Evolutionary conservation across 1,140 invertebrate species (phyloP), one percentile per base, ranked within the genome.

Genomic region (Cydia strobilella): DNA sequence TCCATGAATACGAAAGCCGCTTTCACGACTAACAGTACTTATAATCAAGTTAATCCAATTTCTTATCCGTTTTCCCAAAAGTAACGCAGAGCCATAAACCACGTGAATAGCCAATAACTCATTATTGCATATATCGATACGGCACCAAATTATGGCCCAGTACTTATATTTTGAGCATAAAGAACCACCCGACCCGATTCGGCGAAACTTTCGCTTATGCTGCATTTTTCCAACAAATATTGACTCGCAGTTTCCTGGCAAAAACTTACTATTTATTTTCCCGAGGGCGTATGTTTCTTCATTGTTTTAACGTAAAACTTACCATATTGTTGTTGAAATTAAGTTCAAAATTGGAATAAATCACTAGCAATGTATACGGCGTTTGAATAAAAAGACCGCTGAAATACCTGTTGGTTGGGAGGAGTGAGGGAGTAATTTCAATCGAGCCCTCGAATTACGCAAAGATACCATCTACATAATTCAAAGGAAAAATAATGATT

Each of bases 81-180:
- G 23, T 59, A 59, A 20, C 54, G 9, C 18, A 59, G 10, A 5
- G n/a, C 51, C 20, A 23, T 59, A 23, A 23, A 59, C 18, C 54
- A 59, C 54, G n/a, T 59, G 54, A 59, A 59, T 59, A 59, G 18
- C 54, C 54, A 59, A 59, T 59, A 59, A 59, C 18, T 59, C 54
- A 59, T 59, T 23, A 59, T 59, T 59, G 7, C 45, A 48, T 15
- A 48, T 9, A 59, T 59, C 54, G 54, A 59, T 59, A 59, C 54
- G 20, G 18, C 54, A 10, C 20, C 15, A 59, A 59, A 59, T 59
- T 59, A 23, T 3, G 54, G 54, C 20, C 20, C 54, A 6, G 51
- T 54, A 18, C 51, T 20, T 23, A 23, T 23, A 23, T 59, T 59
- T 59, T 59, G n/a, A 59, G n/a, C 18, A 59, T 18, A 59, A 59